phyloP scores from a whole-genome alignment of 1,140 invertebrate genomes.

The Cyphomyrmex costatus region DNA sequence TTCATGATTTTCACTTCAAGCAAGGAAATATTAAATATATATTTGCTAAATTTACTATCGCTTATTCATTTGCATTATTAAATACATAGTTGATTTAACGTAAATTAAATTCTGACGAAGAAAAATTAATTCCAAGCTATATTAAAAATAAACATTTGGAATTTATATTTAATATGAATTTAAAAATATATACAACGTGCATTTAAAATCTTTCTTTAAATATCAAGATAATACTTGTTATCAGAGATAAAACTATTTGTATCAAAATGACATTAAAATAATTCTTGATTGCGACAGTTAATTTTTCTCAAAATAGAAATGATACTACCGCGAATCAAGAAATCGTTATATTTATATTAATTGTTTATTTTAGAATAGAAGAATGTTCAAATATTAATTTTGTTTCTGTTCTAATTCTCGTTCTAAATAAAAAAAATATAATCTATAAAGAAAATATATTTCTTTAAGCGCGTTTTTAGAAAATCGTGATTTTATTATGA shows the following conservation, averaged over 20 bases:
- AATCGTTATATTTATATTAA: background rate
- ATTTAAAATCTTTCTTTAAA: background rate
- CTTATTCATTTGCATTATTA: background rate
- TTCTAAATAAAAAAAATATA: background rate
- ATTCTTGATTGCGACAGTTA: background rate
- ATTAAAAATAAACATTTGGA: conserved; percentile 6
- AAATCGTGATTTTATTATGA: background rate
- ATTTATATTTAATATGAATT: background rate
- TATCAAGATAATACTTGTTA: background rate
- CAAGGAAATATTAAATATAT: background rate
- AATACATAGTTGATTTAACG: background rate
- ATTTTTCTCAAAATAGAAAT: background rate
- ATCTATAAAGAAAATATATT: background rate
- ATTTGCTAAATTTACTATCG: background rate
- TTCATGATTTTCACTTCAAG: background rate
- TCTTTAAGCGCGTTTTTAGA: background rate
- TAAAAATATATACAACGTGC: background rate
- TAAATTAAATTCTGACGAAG: background rate
- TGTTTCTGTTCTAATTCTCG: background rate
- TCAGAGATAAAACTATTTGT: background rate
- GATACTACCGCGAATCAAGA: background rate
- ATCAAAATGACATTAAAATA: conserved; percentile 4
- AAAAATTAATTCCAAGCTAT: background rate
- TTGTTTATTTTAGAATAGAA: background rate
- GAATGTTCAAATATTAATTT: background rate